A percentile compares a stretch with the other conserved stretches of the same genome.
Evolutionary conservation across 2,888 invertebrate species (phyloP).

Genomic region (Diaperis boleti): DNA sequence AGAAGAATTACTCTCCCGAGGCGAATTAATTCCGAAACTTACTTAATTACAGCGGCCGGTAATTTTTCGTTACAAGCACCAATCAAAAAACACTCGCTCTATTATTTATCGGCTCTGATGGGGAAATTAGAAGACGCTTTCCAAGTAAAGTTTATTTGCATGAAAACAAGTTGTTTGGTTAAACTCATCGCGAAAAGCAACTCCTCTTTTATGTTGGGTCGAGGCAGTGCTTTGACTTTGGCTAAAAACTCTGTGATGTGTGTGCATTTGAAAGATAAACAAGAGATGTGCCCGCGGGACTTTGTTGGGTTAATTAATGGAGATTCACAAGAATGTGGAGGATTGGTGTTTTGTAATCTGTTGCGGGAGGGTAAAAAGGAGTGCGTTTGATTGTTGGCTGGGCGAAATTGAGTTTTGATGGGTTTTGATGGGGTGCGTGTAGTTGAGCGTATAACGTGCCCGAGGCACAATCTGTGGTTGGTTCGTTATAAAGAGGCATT

Average conservation of each 20-base stretch:
- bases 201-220: constrained; percentile 5
- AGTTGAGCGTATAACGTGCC: too few species aligned
- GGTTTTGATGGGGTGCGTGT: too few species aligned
- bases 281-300: not conserved
- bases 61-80: too few species aligned
- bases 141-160: constrained; percentile 1
- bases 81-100: not conserved
- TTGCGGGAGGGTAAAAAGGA: too few species aligned
- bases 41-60: too few species aligned
- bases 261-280: constrained; percentile 12
- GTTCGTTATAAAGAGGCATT: too few species aligned
- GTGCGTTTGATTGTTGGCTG: too few species aligned
- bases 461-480: too few species aligned
- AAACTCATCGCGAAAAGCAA: constrained; percentile 1
- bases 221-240: constrained; percentile 3
- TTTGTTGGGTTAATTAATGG: constrained; percentile 1
- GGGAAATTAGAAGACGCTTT: not conserved
- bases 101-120: not conserved
- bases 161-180: constrained; percentile 13
- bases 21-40: too few species aligned
- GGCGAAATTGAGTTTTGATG: too few species aligned
- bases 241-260: constrained; percentile 5
- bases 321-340: not conserved
- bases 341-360: not conserved
- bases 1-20: too few species aligned